Conservation (phyloP, 2,888 invertebrate genomes). For the Harmothoe impar region DNA sequence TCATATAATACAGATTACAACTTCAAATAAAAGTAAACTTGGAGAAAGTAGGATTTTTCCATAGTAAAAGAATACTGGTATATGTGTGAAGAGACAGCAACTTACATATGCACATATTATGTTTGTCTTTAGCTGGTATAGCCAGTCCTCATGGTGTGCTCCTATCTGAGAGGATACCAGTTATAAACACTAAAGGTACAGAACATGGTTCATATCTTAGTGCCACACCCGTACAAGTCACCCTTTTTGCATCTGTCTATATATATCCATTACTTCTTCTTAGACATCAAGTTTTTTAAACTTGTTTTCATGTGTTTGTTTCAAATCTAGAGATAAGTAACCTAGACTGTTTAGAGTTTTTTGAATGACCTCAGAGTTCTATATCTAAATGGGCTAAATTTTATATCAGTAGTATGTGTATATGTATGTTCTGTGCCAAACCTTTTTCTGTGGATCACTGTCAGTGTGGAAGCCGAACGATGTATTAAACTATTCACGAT, state of each 20-base stretch:
- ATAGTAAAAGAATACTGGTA: neutral
- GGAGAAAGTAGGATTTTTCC: conserved; percentile 19
- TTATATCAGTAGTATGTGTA: conserved; percentile 49
- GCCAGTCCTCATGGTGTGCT: conserved; percentile 55
- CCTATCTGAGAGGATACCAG: conserved; percentile 55
- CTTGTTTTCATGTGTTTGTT: conserved; percentile 45
- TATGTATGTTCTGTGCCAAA: conserved; percentile 34
- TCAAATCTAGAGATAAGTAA: conserved; percentile 17
- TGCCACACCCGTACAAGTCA: conserved; percentile 53
- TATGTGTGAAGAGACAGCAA: conserved; percentile 9
- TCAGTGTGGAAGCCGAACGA: conserved; percentile 2
- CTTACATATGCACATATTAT: conserved; percentile 55
- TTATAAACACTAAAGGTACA: conserved; percentile 57
- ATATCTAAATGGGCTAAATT: neutral
- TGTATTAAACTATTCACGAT: neutral
- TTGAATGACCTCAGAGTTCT: neutral
- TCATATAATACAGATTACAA: too few species aligned
- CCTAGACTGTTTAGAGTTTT: conserved; percentile 13
- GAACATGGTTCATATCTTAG: conserved; percentile 45
- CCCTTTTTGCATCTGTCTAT: conserved; percentile 50
- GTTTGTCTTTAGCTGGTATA: conserved; percentile 55
- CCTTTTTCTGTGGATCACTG: conserved; percentile 51
- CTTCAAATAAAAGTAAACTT: neutral
- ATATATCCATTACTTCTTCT: conserved; percentile 45
- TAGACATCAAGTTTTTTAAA: conserved; percentile 45